Base-by-base conservation (phyloP, 2,113 vertebrate species). In the Parus major region DNA sequence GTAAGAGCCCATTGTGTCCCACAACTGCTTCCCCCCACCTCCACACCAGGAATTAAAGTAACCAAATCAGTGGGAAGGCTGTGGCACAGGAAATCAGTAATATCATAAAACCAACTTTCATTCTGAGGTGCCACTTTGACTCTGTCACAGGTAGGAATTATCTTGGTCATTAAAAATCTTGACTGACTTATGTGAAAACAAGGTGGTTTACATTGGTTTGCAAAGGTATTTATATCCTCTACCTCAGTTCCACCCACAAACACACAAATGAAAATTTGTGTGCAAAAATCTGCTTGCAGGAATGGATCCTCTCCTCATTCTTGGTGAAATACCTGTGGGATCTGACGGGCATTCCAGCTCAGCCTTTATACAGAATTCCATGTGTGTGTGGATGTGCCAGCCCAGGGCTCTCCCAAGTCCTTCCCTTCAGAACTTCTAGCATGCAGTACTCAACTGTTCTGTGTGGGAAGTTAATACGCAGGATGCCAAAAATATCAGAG, bases 1-100 rank as follows among this genome's bases (percentile, higher is more conserved):
- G 88, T 73, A 96, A 81, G 93, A 96, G 84, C 18, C 64, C 57
- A 92, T 46, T 91, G 55, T 86, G 68, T 85, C 60, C 72, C 75
- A 66, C 50, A 88, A 29, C 39, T 88, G 73, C 61, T 73, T 93
- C 84, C 65, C 83, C 42, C 7, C 33, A 19, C 11, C 55, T 46
- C 31, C 31, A 90, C 78, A 89, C 60, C 52, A 61, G 24, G 52
- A 75, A 89, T 61, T 65, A 66, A 65, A 92, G 68, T 59, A 81
- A 76, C 12, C n/a, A 50, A 53, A 83, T 75, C 57, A 52, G 69
- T 57, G 39, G 79, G 88, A 73, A 91, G n/a, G 52, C 53, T 60
- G 46, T 15, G 27, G 75, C 36, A 90, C 76, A 71, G 76, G 55
- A 64, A 92, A 75, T 57, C 5, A 2, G 65, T 33, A 68, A 68